These are phyloP conservation scores for Antedon mediterranea DNA, from an alignment of 53 echinoderm and acorn worm species.

Conservation along the genomic window DNA sequence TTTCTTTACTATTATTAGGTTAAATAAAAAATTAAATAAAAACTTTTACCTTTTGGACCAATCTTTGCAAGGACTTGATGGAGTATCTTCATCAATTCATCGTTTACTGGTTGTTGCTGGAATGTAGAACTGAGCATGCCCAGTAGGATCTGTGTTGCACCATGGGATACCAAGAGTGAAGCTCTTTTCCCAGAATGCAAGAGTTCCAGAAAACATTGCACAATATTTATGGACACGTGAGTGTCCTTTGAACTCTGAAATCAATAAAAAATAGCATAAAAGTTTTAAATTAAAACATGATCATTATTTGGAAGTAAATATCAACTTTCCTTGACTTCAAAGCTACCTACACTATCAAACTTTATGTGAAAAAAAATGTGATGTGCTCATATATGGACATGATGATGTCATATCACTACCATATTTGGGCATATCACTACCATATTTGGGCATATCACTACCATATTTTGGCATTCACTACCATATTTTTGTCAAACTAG, in stretches of 20 bases:
- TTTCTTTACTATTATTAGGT: too few species aligned
- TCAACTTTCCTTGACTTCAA: too few species aligned
- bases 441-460: too few species aligned
- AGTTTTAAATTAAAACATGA: too few species aligned
- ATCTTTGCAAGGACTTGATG: conserved; percentile 75
- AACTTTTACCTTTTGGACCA: conserved; percentile 57
- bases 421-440: too few species aligned
- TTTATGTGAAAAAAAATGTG: too few species aligned
- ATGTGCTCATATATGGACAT: too few species aligned
- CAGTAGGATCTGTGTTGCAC: conserved; percentile 66
- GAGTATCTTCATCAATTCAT: conserved; percentile 48
- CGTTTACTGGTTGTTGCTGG: conserved; percentile 49
- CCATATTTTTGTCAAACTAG: too few species aligned
- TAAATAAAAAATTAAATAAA: background rate
- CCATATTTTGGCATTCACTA: too few species aligned
- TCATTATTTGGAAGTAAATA: too few species aligned
- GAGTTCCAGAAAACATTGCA: conserved; percentile 45
- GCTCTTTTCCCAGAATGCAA: conserved; percentile 48
- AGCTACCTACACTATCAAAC: too few species aligned
- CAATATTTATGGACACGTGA: conserved; percentile 46
- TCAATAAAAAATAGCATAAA: background rate
- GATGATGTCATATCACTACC: too few species aligned
- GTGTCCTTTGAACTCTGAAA: conserved; percentile 66
- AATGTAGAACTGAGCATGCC: conserved; percentile 47
- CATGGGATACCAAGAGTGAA: conserved; percentile 44